Evolutionary conservation across 1,140 invertebrate species (phyloP).

Genomic region (Dufourea novaeangliae): DNA sequence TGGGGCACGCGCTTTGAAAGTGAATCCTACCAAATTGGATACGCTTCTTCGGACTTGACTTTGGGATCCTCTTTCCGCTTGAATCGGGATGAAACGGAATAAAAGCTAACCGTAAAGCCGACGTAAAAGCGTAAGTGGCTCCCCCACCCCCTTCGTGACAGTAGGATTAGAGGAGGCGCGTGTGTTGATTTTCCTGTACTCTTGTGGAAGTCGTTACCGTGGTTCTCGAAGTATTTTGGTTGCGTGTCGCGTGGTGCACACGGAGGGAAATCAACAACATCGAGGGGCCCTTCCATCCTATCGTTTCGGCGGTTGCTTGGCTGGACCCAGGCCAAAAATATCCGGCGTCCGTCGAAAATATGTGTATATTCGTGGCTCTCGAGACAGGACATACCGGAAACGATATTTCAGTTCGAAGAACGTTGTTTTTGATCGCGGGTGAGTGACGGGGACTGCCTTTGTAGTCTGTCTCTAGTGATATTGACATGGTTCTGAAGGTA

Average conservation of each 20-base stretch:
- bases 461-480: neutral
- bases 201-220: neutral
- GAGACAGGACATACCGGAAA: constrained; percentile 47
- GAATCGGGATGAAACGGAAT: constrained; percentile 33
- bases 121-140: constrained; percentile 10
- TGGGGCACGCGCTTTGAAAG: neutral
- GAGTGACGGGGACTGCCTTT: neutral
- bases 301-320: constrained; percentile 20
- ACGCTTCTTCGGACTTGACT: constrained; percentile 18
- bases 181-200: neutral
- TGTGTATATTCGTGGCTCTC: constrained; percentile 16
- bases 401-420: constrained; percentile 36
- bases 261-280: constrained; percentile 29
- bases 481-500: neutral
- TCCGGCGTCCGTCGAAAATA: constrained; percentile 13
- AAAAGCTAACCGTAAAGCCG: neutral
- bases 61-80: constrained; percentile 3
- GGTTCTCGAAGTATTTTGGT: constrained; percentile 19
- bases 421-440: constrained; percentile 1
- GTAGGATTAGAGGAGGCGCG: constrained; percentile 19
- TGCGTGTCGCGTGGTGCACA: neutral
- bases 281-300: neutral
- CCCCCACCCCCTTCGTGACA: too few species aligned
- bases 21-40: constrained; percentile 13
- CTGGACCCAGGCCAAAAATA: constrained; percentile 55